phyloP scores from a whole-genome alignment of 1,140 invertebrate species.

The Nebria ingens region DNA sequence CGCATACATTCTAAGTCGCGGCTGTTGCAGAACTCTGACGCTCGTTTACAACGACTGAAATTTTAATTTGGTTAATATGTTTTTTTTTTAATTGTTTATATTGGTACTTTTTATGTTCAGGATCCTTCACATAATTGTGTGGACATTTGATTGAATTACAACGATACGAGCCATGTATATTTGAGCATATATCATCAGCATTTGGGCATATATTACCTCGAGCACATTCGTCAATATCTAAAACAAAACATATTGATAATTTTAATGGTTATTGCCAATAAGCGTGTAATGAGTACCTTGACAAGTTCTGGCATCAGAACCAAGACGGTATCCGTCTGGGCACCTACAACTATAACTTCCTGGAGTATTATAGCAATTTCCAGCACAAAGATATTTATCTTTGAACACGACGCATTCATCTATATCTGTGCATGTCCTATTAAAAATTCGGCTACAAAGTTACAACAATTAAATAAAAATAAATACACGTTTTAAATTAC shows the following conservation, averaged over 20 bases:
- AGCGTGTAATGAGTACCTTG: constrained; percentile 47
- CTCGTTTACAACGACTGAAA: constrained; percentile 71
- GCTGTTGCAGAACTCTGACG: constrained; percentile 51
- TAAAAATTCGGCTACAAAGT: constrained; percentile 17
- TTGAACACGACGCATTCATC: constrained; percentile 75
- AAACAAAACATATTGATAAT: constrained; percentile 27
- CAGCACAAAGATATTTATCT: constrained; percentile 62
- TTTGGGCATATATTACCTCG: constrained; percentile 47
- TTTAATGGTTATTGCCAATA: no score
- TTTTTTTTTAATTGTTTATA: no score
- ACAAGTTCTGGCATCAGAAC: constrained; percentile 58
- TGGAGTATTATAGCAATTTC: constrained; percentile 75
- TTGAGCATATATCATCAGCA: constrained; percentile 74
- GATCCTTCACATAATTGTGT: constrained; percentile 62
- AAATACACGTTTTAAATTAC: constrained; percentile 25
- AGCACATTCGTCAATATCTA: constrained; percentile 86
- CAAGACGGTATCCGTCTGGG: constrained; percentile 71
- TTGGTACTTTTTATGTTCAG: constrained; percentile 66
- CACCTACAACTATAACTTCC: constrained; percentile 83
- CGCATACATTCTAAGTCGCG: constrained; percentile 60
- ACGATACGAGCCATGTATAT: constrained; percentile 76
- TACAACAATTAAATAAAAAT: neutral
- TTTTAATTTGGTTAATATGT: no score
- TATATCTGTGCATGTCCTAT: constrained; percentile 68
- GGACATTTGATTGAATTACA: constrained; percentile 84